These are phyloP conservation scores for Syrphus vitripennis DNA, from an alignment of 2,888 invertebrate genomes.

Conservation along the genomic window DNA sequence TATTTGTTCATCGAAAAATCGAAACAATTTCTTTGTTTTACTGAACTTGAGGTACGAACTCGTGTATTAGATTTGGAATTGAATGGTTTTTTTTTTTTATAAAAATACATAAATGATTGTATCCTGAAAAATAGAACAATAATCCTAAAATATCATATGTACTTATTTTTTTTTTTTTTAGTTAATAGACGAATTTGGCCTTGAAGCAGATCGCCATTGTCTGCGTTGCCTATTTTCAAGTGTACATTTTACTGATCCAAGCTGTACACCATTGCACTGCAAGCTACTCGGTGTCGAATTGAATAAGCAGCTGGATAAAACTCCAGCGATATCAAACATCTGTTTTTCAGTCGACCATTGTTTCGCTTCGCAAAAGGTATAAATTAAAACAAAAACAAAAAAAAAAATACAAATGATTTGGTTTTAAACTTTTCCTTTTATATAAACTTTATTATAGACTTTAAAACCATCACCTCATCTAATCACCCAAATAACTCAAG, in stretches of 20 bases:
- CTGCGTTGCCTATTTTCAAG: constrained; percentile 96
- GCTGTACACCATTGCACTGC: constrained; percentile 85
- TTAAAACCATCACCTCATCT: constrained; percentile 90
- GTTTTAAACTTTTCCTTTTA: too few species aligned
- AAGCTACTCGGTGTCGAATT: constrained; percentile 91
- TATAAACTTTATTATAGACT: too few species aligned
- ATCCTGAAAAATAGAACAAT: too few species aligned
- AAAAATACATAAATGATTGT: too few species aligned
- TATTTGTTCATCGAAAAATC: too few species aligned
- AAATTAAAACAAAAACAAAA: neutral
- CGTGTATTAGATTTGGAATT: too few species aligned
- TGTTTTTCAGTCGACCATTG: constrained; percentile 94
- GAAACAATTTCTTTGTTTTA: too few species aligned
- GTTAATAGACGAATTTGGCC: constrained; percentile 95
- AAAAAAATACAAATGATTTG: neutral
- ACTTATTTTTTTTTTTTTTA: constrained; percentile 81
- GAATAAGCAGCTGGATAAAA: constrained; percentile 90
- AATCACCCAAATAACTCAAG: constrained; percentile 91
- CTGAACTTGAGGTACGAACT: too few species aligned
- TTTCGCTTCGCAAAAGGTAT: constrained; percentile 88
- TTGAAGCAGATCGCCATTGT: constrained; percentile 98
- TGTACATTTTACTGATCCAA: constrained; percentile 89
- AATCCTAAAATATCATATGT: too few species aligned
- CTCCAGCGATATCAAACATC: constrained; percentile 92
- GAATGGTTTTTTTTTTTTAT: too few species aligned